These are phyloP conservation scores for Chamaea fasciata DNA, from an alignment of 2,113 vertebrate species.

Conservation along the genomic window DNA sequence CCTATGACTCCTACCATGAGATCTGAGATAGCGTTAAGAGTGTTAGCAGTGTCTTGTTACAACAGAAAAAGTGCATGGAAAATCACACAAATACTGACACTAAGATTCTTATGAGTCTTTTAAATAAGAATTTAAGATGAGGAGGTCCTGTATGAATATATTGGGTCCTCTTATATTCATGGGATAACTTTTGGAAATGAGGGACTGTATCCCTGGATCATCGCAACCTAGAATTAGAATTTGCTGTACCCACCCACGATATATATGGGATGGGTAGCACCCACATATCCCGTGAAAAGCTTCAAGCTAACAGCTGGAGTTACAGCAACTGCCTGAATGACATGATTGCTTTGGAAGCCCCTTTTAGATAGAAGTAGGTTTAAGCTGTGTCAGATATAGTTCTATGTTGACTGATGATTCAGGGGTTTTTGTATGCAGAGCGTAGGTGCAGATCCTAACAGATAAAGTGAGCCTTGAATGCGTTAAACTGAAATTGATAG, in stretches of 20 bases:
- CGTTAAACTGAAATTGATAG: neutral
- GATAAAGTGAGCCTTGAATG: neutral
- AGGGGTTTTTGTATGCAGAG: neutral
- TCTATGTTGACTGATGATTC: neutral
- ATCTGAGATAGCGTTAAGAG: rapidly evolving
- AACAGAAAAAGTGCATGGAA: neutral
- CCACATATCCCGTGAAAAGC: neutral
- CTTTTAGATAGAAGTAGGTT: neutral
- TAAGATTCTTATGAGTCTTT: neutral
- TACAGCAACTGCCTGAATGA: neutral
- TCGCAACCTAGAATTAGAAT: neutral
- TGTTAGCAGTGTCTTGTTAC: neutral
- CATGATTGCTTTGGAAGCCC: neutral
- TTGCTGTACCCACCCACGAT: neutral
- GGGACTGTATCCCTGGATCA: neutral
- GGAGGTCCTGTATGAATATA: neutral
- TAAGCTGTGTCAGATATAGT: neutral
- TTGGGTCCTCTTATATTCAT: neutral
- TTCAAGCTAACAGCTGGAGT: neutral
- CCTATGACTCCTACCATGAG: neutral
- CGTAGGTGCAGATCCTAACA: neutral
- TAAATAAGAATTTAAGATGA: neutral
- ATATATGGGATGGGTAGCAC: neutral
- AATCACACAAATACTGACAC: neutral
- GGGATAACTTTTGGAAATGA: neutral